Conservation (phyloP, 1,140 invertebrate genomes). For the Drosophila eugracilis region DNA sequence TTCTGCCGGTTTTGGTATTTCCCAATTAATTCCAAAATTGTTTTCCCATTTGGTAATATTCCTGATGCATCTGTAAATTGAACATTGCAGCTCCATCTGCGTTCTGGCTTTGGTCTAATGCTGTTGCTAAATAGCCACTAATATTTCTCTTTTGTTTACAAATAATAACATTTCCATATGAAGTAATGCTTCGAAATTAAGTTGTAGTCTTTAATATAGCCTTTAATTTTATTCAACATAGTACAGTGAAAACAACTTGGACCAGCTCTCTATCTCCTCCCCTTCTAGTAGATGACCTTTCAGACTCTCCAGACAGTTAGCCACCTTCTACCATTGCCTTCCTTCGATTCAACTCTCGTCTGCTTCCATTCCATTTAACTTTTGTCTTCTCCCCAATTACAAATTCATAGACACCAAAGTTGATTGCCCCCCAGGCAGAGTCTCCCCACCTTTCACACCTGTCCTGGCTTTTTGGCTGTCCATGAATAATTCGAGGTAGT, state of each 20-base stretch:
- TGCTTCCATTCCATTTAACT: constrained; percentile 32
- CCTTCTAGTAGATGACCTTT: not conserved
- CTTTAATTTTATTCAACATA: not conserved
- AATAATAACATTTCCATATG: too few relatives aligned
- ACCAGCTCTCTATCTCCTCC: too few relatives aligned
- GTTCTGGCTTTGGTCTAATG: constrained; percentile 27
- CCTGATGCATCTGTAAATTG: not conserved
- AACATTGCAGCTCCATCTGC: constrained; percentile 1
- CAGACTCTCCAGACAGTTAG: not conserved
- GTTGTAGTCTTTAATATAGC: too few relatives aligned
- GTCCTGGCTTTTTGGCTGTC: constrained; percentile 1
- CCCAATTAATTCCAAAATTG: constrained; percentile 38
- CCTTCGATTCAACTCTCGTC: constrained; percentile 18
- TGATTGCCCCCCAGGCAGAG: constrained; percentile 35
- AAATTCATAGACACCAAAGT: constrained; percentile 56
- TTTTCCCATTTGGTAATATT: constrained; percentile 5
- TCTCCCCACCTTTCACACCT: constrained; percentile 23
- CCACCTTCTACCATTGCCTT: not conserved
- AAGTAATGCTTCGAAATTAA: too few relatives aligned
- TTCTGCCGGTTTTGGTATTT: constrained; percentile 14
- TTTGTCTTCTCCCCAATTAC: constrained; percentile 31
- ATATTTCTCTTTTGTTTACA: constrained; percentile 18
- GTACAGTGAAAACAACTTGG: too few relatives aligned
- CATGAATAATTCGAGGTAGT: constrained; percentile 50
- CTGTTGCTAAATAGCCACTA: constrained; percentile 29